These are phyloP conservation scores for Lepidotrigona ventralis DNA, from an alignment of 1,140 invertebrate species.

Conservation along the genomic window DNA sequence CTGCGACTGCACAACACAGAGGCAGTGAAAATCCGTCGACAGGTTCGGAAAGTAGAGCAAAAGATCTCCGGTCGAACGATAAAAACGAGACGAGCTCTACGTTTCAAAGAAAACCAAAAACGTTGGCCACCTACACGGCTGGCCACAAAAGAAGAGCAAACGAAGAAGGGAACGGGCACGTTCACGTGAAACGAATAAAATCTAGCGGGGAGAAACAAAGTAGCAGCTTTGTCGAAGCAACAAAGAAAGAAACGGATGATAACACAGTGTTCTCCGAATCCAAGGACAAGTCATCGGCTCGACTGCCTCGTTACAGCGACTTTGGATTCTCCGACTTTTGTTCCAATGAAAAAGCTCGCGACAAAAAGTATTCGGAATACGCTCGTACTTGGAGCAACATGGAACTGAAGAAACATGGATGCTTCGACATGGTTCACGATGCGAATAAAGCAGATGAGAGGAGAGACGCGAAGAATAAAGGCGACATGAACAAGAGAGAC, in stretches of 20 bases:
- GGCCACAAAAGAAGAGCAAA: slow-evolving; percentile 4
- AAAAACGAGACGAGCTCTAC: neutral
- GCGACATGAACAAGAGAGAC: neutral
- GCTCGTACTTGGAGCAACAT: neutral
- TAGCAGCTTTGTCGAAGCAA: neutral
- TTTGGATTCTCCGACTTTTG: neutral
- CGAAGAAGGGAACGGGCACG: neutral
- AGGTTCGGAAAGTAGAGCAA: neutral
- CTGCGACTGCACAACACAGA: neutral
- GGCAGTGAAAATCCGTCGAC: neutral
- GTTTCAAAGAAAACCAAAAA: neutral
- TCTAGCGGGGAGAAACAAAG: neutral
- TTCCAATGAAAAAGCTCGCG: too few species aligned
- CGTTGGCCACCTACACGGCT: neutral
- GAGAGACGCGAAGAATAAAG: neutral
- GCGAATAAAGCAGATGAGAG: neutral
- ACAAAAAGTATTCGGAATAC: neutral
- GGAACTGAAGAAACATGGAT: neutral
- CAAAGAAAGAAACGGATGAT: neutral
- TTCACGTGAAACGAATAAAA: neutral
- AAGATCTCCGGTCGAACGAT: neutral
- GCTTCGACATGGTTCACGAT: neutral
- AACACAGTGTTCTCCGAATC: neutral
- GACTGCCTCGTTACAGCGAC: neutral
- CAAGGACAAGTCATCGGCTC: too few species aligned